These are phyloP conservation scores for Rhinella marina DNA, from an alignment of 2,797 vertebrate species.

Conservation along the genomic window DNA sequence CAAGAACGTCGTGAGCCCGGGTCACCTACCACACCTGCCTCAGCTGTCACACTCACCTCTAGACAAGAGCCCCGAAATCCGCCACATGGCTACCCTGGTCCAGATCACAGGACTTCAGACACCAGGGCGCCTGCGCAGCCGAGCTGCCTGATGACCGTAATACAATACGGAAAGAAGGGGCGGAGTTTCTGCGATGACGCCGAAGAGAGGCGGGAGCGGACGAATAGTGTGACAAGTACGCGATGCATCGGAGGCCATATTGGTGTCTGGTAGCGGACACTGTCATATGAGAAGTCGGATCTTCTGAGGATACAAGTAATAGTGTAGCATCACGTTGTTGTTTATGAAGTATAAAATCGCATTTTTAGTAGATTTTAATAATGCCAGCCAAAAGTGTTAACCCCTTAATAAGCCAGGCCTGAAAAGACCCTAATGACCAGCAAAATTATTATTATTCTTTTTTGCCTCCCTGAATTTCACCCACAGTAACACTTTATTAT, in stretches of 20 bases:
- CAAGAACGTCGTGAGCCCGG: neutral
- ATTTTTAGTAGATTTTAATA: neutral
- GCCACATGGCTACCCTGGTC: conserved; percentile 19
- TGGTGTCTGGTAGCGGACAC: neutral
- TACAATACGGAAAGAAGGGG: neutral
- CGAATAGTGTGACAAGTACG: neutral
- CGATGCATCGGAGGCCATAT: neutral
- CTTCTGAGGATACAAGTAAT: neutral
- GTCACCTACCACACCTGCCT: neutral
- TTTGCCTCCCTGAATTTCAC: too few relatives aligned
- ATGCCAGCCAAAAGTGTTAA: neutral
- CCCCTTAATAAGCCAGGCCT: too few relatives aligned
- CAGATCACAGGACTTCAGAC: neutral
- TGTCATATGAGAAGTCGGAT: neutral
- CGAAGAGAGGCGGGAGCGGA: neutral
- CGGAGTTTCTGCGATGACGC: neutral
- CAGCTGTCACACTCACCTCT: conserved; percentile 36
- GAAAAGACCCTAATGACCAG: too few relatives aligned
- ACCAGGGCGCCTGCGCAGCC: conserved; percentile 5
- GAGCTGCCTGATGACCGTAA: neutral
- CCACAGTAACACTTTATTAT: too few relatives aligned
- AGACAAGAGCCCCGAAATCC: conserved; percentile 34
- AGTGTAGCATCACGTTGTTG: neutral
- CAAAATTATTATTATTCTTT: too few relatives aligned
- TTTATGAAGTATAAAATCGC: neutral